Conservation (phyloP, 2,888 invertebrate species). For the Apodemia hepburni region DNA sequence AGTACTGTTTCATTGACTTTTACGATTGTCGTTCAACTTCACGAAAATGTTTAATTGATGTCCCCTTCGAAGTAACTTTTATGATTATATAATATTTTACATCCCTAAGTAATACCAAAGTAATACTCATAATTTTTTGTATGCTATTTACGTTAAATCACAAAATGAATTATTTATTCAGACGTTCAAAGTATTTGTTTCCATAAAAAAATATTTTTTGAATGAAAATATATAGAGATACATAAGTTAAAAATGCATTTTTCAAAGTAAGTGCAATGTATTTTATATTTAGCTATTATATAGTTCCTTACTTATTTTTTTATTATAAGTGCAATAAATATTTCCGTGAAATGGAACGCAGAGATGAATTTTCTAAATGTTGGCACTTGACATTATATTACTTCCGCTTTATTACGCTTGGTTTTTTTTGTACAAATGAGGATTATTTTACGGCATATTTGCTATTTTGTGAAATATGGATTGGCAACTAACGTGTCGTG, state of each 20-base stretch:
- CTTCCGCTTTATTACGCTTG: constrained; percentile 54
- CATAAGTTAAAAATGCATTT: no score
- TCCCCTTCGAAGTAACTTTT: no score
- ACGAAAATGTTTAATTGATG: constrained; percentile 13
- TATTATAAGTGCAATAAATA: neutral
- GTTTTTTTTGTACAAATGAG: constrained; percentile 41
- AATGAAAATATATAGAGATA: no score
- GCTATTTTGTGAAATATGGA: constrained; percentile 54
- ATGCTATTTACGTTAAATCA: no score
- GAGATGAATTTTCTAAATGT: constrained; percentile 40
- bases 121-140: no score
- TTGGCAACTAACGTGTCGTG: constrained; percentile 77
- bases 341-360: constrained; percentile 38
- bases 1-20: constrained; percentile 19
- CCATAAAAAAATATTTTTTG: neutral
- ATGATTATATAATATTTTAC: no score
- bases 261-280: neutral
- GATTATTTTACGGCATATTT: constrained; percentile 34
- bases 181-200: neutral
- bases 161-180: no score
- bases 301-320: no score
- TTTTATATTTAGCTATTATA: neutral
- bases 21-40: constrained; percentile 26
- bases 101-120: no score
- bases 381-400: constrained; percentile 46